Evolutionary conservation across 1,140 invertebrate species (phyloP), one percentile per base, ranked within the genome.

Genomic region (Halesus radiatus): DNA sequence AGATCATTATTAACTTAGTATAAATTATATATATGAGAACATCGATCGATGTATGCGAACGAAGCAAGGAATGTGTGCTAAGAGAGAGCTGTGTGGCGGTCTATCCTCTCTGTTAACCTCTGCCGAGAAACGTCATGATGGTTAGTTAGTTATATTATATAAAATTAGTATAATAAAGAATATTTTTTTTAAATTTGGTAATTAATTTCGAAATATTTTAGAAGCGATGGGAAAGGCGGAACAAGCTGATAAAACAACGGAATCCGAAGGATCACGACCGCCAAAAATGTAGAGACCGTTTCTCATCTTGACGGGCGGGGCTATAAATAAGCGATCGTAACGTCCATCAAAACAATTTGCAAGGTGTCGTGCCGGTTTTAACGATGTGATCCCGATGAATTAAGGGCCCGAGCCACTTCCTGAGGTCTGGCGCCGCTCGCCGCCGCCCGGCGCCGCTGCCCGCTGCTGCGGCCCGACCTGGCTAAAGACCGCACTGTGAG

Each of bases 321-420:
- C 15, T 23, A 22, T 66, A 32, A 45, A 45, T 45, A 45, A 45
- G 10, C 37, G 37, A 66, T 66, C 29, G 22, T 10, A 66, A 66
- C 26, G 29, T 66, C 62, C 68, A 72, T 72, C 16, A 72, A 50
- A 72, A 72, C 68, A 26, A 72, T 72, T 72, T 22, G 20, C 68
- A 23, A 13, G 68, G 37, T 52, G 68, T 45, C n/a, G 32, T 7
- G 15, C 50, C 45, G 32, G 45, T 10, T 52, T 72, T 72, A 72
- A 72, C 68, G 68, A 72, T n/a, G 37, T 18, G 32, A n/a, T 50
- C 7, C 32, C 32, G 32, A 20, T 72, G 32, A 72, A 72, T 72
- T 23, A 52, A 72, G 68, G 68, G 37, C 15, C 62, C 18, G 68
- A 18, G 45, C 23, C 32, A 72, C 68, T 72, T 72, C 68, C 68